Evolutionary conservation across 2,113 vertebrate species (phyloP), one percentile per base, ranked within the genome.

Genomic region (Nansenia antarctica): DNA sequence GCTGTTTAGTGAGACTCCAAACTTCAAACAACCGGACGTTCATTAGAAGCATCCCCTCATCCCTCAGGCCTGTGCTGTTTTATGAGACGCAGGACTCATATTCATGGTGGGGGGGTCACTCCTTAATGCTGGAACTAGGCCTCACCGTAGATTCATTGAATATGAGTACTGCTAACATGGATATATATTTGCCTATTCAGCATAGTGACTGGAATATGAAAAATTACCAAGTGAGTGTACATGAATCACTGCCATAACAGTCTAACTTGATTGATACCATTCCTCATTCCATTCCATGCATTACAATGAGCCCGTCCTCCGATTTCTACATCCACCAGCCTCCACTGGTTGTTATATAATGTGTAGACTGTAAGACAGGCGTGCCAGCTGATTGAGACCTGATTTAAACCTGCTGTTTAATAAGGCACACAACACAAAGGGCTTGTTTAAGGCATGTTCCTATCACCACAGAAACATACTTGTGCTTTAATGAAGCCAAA

Each of bases 11-110:
- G 45, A 49, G n/a, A 7, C 14, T 49, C 45, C 45, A 69, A 72
- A 83, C 77, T 83, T 87, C 73, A 85, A 80, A 85, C 42, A 63
- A 37, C 70, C 76, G 69, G 74, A 81, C 73, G 78, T 69, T 85
- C 80, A 69, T 86, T 85, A 84, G 62, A 67, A 35, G 74, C 32
- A 42, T 18, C 39, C 42, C 47, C 61, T 7, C 26, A n/a, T 57
- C 58, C 69, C 63, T 68, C 26, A 31, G 76, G 74, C 70, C 66
- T 69, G 7, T 47, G 49, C 26, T 4, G 60, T 86, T 86, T n/a
- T 76, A 79, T 34, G 59, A 60, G 76, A 67, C 67, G 31, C 34
- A 6, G 18, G 20, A n/a, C n/a, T n/a, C 45, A 49, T 22, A 20
- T 49, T 8, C 45, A n/a, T n/a, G n/a, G n/a, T n/a, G n/a, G n/a